Evolutionary conservation across 2,113 vertebrate genomes (phyloP).

Genomic region (Menura novaehollandiae): DNA sequence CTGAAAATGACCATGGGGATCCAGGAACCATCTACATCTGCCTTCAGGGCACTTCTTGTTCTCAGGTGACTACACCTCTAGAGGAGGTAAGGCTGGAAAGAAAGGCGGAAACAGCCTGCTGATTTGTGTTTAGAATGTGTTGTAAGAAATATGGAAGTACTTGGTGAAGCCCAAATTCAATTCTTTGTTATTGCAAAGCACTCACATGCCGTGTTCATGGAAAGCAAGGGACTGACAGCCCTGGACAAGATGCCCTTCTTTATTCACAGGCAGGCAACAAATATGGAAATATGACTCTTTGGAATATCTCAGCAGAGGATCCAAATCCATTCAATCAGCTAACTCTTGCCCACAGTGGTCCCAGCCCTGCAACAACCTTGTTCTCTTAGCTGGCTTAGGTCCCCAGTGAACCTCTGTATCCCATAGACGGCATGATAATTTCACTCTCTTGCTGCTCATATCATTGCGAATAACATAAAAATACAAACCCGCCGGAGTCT

Average conservation of each 20-base stretch:
- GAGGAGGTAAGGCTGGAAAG: not conserved
- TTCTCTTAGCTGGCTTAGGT: not conserved
- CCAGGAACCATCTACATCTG: not conserved
- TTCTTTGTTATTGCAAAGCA: not conserved
- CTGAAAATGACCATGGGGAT: no score
- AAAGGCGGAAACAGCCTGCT: not conserved
- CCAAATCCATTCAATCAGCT: not conserved
- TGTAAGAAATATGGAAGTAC: not conserved
- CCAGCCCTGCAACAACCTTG: not conserved
- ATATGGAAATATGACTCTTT: not conserved
- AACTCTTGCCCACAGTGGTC: not conserved
- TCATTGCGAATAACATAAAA: not conserved
- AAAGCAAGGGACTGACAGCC: not conserved
- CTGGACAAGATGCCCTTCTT: not conserved
- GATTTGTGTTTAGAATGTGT: not conserved
- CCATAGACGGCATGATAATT: not conserved
- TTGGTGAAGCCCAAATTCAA: not conserved
- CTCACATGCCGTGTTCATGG: not conserved
- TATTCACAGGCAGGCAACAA: not conserved
- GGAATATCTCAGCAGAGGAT: not conserved
- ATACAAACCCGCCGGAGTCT: not conserved
- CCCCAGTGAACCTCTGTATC: not conserved
- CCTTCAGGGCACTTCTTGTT: no score
- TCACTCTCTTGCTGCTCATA: not conserved
- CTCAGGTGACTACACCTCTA: not conserved